Evolutionary conservation across 2,797 vertebrate genomes (phyloP), one percentile per base, ranked within the genome.

Genomic region (Gymnoscopelus microlampas): DNA sequence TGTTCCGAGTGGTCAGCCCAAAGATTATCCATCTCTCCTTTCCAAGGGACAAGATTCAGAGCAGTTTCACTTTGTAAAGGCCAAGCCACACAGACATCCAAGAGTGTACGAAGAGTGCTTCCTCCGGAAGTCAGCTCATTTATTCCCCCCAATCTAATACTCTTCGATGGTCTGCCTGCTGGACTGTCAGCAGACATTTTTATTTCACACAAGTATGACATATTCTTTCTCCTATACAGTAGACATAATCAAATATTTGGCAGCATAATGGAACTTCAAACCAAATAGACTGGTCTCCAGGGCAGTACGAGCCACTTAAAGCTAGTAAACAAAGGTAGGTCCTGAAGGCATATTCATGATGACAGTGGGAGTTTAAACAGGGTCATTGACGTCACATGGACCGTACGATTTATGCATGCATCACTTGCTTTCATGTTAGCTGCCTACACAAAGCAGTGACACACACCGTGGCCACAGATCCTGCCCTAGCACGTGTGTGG

Each of bases 211-310:
- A 5, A 49, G 60, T 62, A 13, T 23, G 48, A 85, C 62, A 75
- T 70, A 55, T 54, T 66, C 32, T 70, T 77, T 66, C 76, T 75
- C 77, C 78, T 73, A 61, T 62, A 60, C 66, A 39, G 12, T 66
- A 82, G 64, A 61, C 67, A 47, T 66, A 56, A 81, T 81, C 78
- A 83, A 83, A 88, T 80, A 85, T 88, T 83, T 83, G 77, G 51
- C 60, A 58, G 54, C 3, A 5, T 71, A 75, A 79, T 74, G 44
- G 59, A 64, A 74, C 8, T 8, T 76, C 62, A 78, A 79, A 73
- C 63, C 72, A 83, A 80, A 88, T 0, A 79, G 63, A 49, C 32
- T 0, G 39, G 66, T 66, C 66, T 76, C 72, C 67, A 60, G 60
- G 77, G 83, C 60, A 70, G 58, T 74, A 55, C 60, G 47, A 66